Percentiles rank a stretch among this genome's conserved stretches.
Conservation (phyloP, 2,113 vertebrate genomes). For the Monopterus albus region DNA sequence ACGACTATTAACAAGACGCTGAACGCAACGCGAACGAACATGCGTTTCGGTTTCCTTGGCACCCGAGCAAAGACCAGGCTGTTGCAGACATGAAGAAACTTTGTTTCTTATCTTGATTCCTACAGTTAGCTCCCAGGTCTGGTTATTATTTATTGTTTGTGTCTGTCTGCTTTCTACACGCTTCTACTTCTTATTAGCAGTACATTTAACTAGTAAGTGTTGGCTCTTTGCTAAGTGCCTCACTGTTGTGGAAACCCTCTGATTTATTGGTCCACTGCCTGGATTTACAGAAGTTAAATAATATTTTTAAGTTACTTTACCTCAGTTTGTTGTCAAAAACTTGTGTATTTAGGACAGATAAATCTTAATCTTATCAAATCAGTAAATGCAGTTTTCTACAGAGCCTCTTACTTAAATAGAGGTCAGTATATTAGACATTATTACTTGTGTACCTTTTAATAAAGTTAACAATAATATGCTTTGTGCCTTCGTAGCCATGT, state of each 20-base stretch:
- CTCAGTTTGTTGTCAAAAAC: too few relatives aligned
- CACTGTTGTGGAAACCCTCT: background rate
- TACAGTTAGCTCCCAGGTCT: conserved; percentile 33
- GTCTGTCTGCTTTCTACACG: background rate
- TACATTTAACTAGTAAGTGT: too few relatives aligned
- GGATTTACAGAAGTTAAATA: too few relatives aligned
- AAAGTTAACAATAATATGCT: background rate
- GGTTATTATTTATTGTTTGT: background rate
- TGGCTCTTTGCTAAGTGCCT: too few relatives aligned
- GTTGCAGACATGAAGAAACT: background rate
- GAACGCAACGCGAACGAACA: conserved; percentile 45
- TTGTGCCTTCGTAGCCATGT: conserved; percentile 49
- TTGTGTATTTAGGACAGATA: too few relatives aligned
- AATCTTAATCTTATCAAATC: too few relatives aligned
- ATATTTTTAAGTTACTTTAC: too few relatives aligned
- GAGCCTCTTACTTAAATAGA: background rate
- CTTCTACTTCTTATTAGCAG: background rate
- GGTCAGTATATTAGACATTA: background rate
- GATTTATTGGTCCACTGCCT: too few relatives aligned
- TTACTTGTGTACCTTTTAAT: background rate
- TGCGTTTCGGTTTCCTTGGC: conserved; percentile 36
- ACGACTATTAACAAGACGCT: conserved; percentile 39
- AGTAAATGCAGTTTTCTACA: too few relatives aligned
- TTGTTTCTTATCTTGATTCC: background rate
- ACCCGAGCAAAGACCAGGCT: conserved; percentile 19